phyloP scores from a whole-genome alignment of 2,797 vertebrate genomes.

The Yasuhikotakia modesta region DNA sequence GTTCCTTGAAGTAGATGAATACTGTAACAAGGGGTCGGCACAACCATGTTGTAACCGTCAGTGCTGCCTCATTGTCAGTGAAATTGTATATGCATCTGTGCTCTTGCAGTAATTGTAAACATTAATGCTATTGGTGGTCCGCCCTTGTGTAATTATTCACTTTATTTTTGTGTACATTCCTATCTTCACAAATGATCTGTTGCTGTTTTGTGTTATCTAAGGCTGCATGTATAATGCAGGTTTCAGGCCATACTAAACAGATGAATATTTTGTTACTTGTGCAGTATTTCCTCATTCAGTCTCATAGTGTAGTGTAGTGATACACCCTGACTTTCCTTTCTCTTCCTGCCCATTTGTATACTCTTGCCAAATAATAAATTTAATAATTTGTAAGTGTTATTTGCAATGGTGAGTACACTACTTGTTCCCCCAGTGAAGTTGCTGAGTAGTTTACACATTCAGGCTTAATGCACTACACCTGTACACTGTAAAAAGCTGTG shows the following conservation, averaged over 20 bases:
- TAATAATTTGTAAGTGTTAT: slow-evolving; percentile 77
- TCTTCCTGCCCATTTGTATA: slow-evolving; percentile 80
- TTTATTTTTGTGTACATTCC: slow-evolving; percentile 84
- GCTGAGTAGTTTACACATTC: slow-evolving; percentile 81
- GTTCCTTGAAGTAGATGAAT: slow-evolving; percentile 10
- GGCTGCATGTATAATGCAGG: slow-evolving; percentile 79
- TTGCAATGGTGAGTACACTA: slow-evolving; percentile 60
- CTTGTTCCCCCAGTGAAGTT: slow-evolving; percentile 73
- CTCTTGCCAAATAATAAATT: slow-evolving; percentile 83
- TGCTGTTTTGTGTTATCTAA: slow-evolving; percentile 75
- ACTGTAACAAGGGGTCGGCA: slow-evolving; percentile 12
- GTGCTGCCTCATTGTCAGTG: slow-evolving; percentile 50
- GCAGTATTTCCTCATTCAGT: slow-evolving; percentile 73
- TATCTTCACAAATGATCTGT: slow-evolving; percentile 69
- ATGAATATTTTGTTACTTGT: slow-evolving; percentile 77
- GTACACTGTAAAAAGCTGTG: slow-evolving; percentile 79
- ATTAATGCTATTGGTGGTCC: slow-evolving; percentile 41
- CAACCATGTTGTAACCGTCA: slow-evolving; percentile 44
- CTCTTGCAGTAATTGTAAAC: slow-evolving; percentile 48
- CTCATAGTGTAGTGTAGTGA: slow-evolving; percentile 63
- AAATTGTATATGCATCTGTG: slow-evolving; percentile 56
- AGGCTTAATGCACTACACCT: slow-evolving; percentile 78
- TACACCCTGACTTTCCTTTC: slow-evolving; percentile 64
- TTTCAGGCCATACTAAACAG: slow-evolving; percentile 70
- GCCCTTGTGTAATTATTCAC: slow-evolving; percentile 64